phyloP scores from a whole-genome alignment of 2,797 vertebrate species.

The Trematomus bernacchii region DNA sequence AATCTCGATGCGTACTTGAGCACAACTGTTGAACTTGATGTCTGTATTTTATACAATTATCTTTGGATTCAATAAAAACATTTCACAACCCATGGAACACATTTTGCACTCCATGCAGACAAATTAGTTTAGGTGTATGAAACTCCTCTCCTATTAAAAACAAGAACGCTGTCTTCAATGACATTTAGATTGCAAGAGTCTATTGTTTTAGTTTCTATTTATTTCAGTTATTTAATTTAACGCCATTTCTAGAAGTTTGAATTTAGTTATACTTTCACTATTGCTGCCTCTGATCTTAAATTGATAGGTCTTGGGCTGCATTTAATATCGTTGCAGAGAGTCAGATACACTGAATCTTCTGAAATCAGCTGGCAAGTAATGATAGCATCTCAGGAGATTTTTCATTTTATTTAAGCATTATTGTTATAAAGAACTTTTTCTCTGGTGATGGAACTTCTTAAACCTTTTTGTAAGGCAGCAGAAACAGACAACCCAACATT shows the following conservation, averaged over 20 bases:
- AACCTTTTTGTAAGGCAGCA: neutral
- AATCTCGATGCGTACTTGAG: neutral
- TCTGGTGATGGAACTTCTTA: too few species aligned
- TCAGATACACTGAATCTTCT: constrained; percentile 18
- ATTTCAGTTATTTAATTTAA: constrained; percentile 9
- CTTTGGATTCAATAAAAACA: neutral
- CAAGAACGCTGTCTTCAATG: neutral
- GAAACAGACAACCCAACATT: constrained; percentile 1
- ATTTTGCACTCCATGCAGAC: neutral
- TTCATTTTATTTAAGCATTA: neutral
- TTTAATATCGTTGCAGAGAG: constrained; percentile 14
- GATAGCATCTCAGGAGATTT: neutral
- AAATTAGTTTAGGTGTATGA: neutral
- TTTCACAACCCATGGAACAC: neutral
- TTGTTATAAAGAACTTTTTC: neutral
- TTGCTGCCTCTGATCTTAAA: neutral
- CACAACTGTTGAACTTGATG: neutral
- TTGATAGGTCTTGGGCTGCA: neutral
- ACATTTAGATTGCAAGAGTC: constrained; percentile 16
- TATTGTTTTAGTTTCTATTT: constrained; percentile 2
- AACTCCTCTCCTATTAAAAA: neutral
- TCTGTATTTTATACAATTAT: neutral
- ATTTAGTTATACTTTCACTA: neutral
- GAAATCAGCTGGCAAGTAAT: constrained; percentile 14
- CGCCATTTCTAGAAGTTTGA: neutral